Percentiles rank a stretch among this genome's conserved stretches.
Evolutionary conservation across 2,888 invertebrate species (phyloP).

Genomic region (Thymelicus acteon): DNA sequence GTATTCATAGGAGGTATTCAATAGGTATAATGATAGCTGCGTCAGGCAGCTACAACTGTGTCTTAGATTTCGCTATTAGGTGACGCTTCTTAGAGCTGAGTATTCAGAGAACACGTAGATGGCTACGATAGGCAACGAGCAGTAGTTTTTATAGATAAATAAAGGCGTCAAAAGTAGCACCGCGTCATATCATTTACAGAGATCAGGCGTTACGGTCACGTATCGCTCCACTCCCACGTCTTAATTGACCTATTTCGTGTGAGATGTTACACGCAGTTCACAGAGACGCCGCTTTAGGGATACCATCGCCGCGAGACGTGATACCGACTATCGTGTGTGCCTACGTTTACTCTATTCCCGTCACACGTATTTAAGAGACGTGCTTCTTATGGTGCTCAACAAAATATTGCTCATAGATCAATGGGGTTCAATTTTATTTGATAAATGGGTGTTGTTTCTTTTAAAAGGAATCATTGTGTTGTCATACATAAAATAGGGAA

Average conservation of each 20-base stretch:
- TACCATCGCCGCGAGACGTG: constrained; percentile 81
- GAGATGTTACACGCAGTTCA: constrained; percentile 69
- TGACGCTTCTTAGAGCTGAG: constrained; percentile 9
- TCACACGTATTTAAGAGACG: constrained; percentile 53
- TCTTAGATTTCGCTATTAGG: constrained; percentile 10
- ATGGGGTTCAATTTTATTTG: too few species aligned
- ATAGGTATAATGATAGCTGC: too few species aligned
- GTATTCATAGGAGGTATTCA: too few species aligned
- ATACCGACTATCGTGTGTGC: constrained; percentile 56
- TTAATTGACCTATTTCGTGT: constrained; percentile 84
- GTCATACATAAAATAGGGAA: too few species aligned
- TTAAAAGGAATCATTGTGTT: too few species aligned
- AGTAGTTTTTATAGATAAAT: constrained; percentile 57
- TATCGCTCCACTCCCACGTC: constrained; percentile 80
- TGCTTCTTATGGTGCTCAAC: constrained; percentile 32
- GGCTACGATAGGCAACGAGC: constrained; percentile 21
- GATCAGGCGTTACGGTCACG: constrained; percentile 82
- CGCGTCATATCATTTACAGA: constrained; percentile 58
- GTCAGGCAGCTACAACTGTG: too few species aligned
- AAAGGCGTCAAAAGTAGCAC: constrained; percentile 79
- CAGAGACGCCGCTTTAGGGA: constrained; percentile 68
- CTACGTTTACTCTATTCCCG: constrained; percentile 49
- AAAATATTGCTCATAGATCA: constrained; percentile 12
- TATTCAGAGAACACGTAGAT: constrained; percentile 31
- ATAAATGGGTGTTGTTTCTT: too few species aligned